Percentiles rank a stretch among this genome's conserved stretches.
These are phyloP conservation scores for Dasypus novemcinctus DNA, from an alignment of 2,113 vertebrate species.

Conservation along the genomic window DNA sequence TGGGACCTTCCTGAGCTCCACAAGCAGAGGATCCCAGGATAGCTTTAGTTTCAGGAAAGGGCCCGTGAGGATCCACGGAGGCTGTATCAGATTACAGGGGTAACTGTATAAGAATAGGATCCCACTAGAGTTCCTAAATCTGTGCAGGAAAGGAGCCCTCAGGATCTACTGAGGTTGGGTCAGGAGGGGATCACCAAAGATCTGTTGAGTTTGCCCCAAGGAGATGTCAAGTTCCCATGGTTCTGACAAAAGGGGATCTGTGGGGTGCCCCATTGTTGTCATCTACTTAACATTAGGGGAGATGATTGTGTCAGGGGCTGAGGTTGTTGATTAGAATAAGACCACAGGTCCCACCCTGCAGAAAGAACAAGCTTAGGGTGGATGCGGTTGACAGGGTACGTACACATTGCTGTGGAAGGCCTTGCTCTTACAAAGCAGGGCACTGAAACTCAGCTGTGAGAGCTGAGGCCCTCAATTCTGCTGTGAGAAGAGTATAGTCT, in stretches of 20 bases:
- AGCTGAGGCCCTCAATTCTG: neutral
- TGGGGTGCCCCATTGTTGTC: neutral
- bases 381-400: no score
- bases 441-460: fast-evolving
- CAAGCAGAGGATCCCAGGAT: neutral
- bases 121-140: neutral
- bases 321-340: neutral
- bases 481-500: neutral
- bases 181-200: neutral
- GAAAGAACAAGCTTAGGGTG: neutral
- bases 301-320: neutral
- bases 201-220: fast-evolving
- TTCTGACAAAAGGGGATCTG: neutral
- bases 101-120: neutral
- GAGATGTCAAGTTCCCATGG: neutral
- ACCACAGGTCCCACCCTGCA: neutral
- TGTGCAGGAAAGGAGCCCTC: neutral
- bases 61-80: neutral
- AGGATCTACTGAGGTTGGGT: neutral
- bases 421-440: no score
- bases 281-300: no score
- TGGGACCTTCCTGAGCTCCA: neutral
- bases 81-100: neutral
- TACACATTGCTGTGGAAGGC: neutral
- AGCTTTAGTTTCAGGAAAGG: neutral